phyloP scores from a whole-genome alignment of 2,797 vertebrate species.

The Holocentrus rufus region DNA sequence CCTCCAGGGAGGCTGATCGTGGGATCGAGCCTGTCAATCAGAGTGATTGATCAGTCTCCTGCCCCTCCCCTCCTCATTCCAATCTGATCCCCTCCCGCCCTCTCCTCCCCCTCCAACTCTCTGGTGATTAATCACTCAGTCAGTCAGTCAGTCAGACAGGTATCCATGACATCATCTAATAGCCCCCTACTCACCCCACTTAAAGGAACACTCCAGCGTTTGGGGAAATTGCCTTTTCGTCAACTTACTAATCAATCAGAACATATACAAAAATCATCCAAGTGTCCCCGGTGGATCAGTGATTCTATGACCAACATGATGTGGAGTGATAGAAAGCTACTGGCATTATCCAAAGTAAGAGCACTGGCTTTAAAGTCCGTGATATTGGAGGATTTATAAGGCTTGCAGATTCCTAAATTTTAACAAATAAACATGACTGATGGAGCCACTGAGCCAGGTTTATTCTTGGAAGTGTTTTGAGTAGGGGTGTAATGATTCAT shows the following conservation, averaged over 20 bases:
- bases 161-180: slow-evolving; percentile 68
- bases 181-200: neutral
- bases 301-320: no score
- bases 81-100: slow-evolving; percentile 57
- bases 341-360: no score
- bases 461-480: no score
- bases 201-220: no score
- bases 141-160: slow-evolving; percentile 68
- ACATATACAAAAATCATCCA: neutral
- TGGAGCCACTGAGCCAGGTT: no score
- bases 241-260: neutral
- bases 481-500: no score
- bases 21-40: slow-evolving; percentile 68
- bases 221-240: neutral
- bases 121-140: slow-evolving; percentile 75
- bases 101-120: slow-evolving; percentile 55
- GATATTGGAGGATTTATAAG: no score
- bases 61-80: slow-evolving; percentile 66
- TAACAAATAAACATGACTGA: no score
- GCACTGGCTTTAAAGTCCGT: no score
- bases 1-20: slow-evolving; percentile 65
- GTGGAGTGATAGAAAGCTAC: no score
- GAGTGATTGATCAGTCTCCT: slow-evolving; percentile 74
- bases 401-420: no score
- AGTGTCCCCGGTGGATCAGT: no score